phyloP scores from a whole-genome alignment of 35 echinoderm and acorn worm species.

The Chiridota heheva region DNA sequence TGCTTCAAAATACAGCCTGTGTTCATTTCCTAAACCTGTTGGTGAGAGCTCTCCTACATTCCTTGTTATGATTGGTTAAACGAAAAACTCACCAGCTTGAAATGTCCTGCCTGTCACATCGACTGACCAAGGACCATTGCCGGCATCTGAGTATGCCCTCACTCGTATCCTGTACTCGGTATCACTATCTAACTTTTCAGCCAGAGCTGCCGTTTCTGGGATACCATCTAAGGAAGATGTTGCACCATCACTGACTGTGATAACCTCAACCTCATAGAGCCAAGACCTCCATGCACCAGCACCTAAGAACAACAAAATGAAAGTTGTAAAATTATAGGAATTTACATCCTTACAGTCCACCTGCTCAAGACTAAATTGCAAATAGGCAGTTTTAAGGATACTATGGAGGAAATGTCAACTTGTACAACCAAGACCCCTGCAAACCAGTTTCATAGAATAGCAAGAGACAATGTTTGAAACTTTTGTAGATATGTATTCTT shows the following conservation, averaged over 20 bases:
- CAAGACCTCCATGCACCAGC: conserved; percentile 59
- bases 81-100: conserved; percentile 42
- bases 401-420: not conserved
- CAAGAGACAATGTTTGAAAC: too few relatives aligned
- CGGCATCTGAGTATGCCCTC: conserved; percentile 51
- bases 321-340: too few relatives aligned
- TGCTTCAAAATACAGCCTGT: too few relatives aligned
- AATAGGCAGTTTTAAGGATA: not conserved
- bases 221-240: not conserved
- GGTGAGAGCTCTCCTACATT: too few relatives aligned
- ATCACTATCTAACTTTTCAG: conserved; percentile 14
- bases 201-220: not conserved
- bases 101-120: conserved; percentile 58
- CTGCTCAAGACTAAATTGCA: not conserved
- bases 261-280: conserved; percentile 52
- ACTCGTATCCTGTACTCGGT: conserved; percentile 57
- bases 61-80: too few relatives aligned
- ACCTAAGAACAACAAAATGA: conserved; percentile 32
- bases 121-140: conserved; percentile 54
- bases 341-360: not conserved
- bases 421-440: too few relatives aligned
- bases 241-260: not conserved
- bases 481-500: too few relatives aligned
- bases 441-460: too few relatives aligned
- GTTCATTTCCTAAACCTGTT: too few relatives aligned